Evolutionary conservation across 1,140 invertebrate genomes (phyloP), one percentile per base, ranked within the genome.

Genomic region (Bombus pascuorum): DNA sequence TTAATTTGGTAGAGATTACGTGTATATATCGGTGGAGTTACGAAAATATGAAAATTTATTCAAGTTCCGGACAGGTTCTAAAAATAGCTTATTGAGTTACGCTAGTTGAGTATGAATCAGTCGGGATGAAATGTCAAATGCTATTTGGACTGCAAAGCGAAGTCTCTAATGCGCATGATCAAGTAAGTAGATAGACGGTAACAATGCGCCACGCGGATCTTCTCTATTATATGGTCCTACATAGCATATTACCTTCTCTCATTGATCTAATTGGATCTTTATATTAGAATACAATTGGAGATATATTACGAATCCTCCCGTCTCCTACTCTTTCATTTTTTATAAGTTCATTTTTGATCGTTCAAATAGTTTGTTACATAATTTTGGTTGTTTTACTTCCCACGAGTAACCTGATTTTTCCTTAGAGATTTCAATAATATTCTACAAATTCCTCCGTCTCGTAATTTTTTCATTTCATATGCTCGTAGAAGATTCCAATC

Each of bases 31-130:
- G 18, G 47, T 0, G 1, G 59, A 62, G 28, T 62, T 28, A 62
- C 59, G 28, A n/a, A n/a, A 62, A n/a, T 62, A 62, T 62, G 59
- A n/a, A 62, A 62, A 62, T 62, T 62, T 62, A n/a, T 62, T 62
- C 59, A 13, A 62, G 10, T 62, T 62, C 28, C 12, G 59, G 59
- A 62, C 59, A 13, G 12, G 59, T 62, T 62, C 28, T 62, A n/a
- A 62, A 62, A 62, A 62, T 62, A 62, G 28, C 59, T 62, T 62
- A 62, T n/a, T 13, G 28, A 53, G 47, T 53, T 53, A 53, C 47
- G 18, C 18, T 53, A 53, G 47, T 53, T 53, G 47, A 62, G 59
- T 13, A 62, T n/a, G 59, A 62, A 62, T 62, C 59, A 62, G 59
- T 62, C 28, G 59, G 59, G 59, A 62, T 62, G 59, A 62, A 62